A percentile compares a stretch with the other conserved stretches of the same genome.
phyloP scores from a whole-genome alignment of 92 coral and sea anemone genomes.

The Chrysogorgia sp. region DNA sequence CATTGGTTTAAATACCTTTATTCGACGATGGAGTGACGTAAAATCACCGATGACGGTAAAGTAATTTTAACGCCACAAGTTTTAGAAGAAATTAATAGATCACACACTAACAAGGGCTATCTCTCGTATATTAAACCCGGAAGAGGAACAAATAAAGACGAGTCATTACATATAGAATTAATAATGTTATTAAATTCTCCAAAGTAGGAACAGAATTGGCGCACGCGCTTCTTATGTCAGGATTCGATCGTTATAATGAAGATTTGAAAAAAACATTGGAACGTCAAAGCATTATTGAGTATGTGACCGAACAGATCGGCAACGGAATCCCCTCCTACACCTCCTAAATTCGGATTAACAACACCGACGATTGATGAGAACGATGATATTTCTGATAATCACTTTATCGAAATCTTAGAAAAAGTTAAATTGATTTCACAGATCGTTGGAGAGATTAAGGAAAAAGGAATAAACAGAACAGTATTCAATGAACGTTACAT shows the following conservation, averaged over 20 bases:
- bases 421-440: not conserved
- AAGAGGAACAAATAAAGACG: too few relatives aligned
- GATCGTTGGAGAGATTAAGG: too few relatives aligned
- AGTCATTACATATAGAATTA: conserved; percentile 55
- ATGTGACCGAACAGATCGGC: conserved; percentile 5
- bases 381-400: not conserved
- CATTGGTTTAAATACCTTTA: conserved; percentile 34
- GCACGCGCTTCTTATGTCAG: conserved; percentile 14
- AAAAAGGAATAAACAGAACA: too few relatives aligned
- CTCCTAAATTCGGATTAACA: conserved; percentile 15
- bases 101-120: conserved; percentile 61
- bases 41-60: conserved; percentile 25
- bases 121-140: too few relatives aligned
- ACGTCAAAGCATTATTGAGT: conserved; percentile 5
- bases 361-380: conserved; percentile 4
- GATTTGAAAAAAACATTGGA: not conserved
- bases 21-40: conserved; percentile 47
- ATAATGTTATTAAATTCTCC: conserved; percentile 33
- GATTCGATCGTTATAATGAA: not conserved
- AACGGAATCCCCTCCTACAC: not conserved
- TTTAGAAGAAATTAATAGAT: not conserved
- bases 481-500: not conserved
- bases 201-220: conserved; percentile 28
- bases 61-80: conserved; percentile 8
- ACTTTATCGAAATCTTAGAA: not conserved